These are phyloP conservation scores for Rhadinocentrus ornatus DNA, from an alignment of 2,797 vertebrate species.

Conservation along the genomic window DNA sequence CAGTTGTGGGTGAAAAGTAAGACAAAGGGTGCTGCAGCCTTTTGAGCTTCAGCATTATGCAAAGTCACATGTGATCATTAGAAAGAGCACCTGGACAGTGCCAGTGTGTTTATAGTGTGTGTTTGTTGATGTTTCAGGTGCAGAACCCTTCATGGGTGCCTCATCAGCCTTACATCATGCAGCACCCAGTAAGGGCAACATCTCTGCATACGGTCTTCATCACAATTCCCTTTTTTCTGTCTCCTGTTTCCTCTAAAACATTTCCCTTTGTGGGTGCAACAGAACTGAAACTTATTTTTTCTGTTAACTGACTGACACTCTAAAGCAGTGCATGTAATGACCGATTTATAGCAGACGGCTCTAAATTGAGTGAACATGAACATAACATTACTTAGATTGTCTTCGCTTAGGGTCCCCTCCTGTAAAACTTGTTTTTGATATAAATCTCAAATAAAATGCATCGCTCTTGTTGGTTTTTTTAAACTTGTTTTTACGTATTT, in stretches of 20 bases:
- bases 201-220: conserved; percentile 25
- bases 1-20: conserved; percentile 28
- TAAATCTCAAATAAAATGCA: background rate
- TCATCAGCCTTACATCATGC: conserved; percentile 97
- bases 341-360: conserved; percentile 72
- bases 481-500: background rate
- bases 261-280: conserved; percentile 25
- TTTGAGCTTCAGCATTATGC: conserved; percentile 33
- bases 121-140: conserved; percentile 85
- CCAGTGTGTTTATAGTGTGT: conserved; percentile 46
- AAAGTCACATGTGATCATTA: conserved; percentile 43
- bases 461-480: background rate
- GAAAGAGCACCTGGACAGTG: conserved; percentile 39
- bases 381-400: conserved; percentile 17
- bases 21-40: conserved; percentile 32
- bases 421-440: background rate
- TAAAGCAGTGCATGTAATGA: conserved; percentile 67
- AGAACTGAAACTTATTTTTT: conserved; percentile 23
- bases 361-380: conserved; percentile 46
- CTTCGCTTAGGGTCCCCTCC: conserved; percentile 8
- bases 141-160: conserved; percentile 98
- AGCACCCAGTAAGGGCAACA: conserved; percentile 92
- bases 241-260: conserved; percentile 14
- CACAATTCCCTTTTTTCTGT: conserved; percentile 17
- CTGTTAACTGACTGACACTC: conserved; percentile 47